Evolutionary conservation across 2,888 invertebrate genomes (phyloP).

Genomic region (Exephanes ischioxanthus): DNA sequence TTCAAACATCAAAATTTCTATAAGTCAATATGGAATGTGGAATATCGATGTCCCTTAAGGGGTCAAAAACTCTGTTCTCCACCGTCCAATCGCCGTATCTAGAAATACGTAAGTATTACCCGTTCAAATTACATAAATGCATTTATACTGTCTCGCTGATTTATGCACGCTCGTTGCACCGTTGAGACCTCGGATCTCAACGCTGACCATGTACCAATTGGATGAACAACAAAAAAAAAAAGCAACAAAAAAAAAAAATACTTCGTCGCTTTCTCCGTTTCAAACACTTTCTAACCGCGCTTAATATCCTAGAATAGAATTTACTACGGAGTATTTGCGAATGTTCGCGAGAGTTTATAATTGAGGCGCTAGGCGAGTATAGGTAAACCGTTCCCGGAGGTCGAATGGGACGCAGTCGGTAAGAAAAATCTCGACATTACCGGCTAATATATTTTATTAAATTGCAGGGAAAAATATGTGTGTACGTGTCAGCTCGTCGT

Average conservation of each 20-base stretch:
- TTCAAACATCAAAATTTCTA: too few species aligned
- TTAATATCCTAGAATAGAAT: slow-evolving; percentile 52
- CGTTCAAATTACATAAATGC: slow-evolving; percentile 50
- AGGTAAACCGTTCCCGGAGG: slow-evolving; percentile 9
- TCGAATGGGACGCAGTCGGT: slow-evolving; percentile 23
- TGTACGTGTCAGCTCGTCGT: not conserved
- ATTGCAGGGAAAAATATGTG: slow-evolving; percentile 10
- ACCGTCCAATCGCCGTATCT: slow-evolving; percentile 3
- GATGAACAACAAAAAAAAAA: slow-evolving; percentile 5
- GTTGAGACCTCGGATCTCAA: slow-evolving; percentile 48
- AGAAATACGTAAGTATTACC: slow-evolving; percentile 12
- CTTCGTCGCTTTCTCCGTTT: slow-evolving; percentile 67
- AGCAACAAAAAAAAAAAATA: slow-evolving; percentile 40
- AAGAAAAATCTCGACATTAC: slow-evolving; percentile 23
- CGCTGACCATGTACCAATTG: slow-evolving; percentile 29
- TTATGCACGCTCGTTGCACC: slow-evolving; percentile 33
- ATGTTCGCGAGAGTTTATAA: slow-evolving; percentile 61
- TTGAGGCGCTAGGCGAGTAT: slow-evolving; percentile 25
- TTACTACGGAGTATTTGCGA: slow-evolving; percentile 33
- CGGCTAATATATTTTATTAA: not conserved
- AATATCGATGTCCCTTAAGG: not conserved
- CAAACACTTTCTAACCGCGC: slow-evolving; percentile 67
- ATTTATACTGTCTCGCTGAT: slow-evolving; percentile 28
- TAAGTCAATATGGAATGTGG: too few species aligned
- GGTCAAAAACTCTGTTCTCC: not conserved